These are phyloP conservation scores for Ciconia stormi DNA, from an alignment of 2,113 vertebrate species.

Conservation along the genomic window DNA sequence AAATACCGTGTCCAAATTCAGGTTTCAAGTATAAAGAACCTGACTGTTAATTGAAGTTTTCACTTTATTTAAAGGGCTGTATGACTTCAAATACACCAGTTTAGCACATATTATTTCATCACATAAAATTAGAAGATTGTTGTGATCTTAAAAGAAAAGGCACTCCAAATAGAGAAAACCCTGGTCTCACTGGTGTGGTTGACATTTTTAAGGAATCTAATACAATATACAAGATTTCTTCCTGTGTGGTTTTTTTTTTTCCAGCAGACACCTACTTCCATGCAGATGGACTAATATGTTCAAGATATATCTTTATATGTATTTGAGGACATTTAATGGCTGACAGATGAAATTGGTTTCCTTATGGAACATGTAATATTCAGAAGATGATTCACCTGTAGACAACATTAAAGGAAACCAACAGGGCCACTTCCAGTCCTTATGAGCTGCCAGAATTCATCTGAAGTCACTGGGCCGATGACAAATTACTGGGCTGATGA, in stretches of 20 bases:
- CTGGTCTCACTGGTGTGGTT: not conserved
- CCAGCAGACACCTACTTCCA: not conserved
- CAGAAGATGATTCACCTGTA: not conserved
- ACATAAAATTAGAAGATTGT: not conserved
- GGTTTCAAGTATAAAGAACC: not conserved
- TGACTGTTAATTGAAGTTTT: not conserved
- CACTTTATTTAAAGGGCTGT: not conserved
- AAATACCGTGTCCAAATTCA: not conserved
- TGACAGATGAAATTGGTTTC: not conserved
- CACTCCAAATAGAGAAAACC: not conserved
- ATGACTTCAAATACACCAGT: not conserved
- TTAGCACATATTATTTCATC: not conserved
- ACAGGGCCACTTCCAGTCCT: not conserved
- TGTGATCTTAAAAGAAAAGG: not conserved
- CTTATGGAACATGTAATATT: not conserved
- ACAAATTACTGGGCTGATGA: not conserved
- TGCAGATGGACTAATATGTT: not conserved
- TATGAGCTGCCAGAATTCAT: not conserved
- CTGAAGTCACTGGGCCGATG: not conserved
- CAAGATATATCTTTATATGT: not conserved
- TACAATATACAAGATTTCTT: not conserved
- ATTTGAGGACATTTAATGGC: not conserved
- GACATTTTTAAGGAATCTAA: not conserved
- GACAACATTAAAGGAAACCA: not conserved
- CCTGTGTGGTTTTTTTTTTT: not conserved